Evolutionary conservation across 2,797 vertebrate genomes (phyloP), one percentile per base, ranked within the genome.

Genomic region (Eutrigla gurnardus): DNA sequence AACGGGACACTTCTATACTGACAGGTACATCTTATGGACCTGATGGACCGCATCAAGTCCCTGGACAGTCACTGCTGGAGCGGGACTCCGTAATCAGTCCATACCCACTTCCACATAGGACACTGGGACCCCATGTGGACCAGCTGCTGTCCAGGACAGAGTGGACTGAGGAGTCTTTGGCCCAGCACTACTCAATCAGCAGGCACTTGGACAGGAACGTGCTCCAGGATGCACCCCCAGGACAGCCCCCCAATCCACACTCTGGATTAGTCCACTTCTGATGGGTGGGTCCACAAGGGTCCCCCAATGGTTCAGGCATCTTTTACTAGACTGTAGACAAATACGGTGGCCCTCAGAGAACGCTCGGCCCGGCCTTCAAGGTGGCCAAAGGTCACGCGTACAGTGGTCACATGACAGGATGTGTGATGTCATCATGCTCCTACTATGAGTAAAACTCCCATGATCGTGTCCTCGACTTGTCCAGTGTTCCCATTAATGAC

Each of bases 261-360:
- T 33, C 82, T 4, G 85, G 87, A 81, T 75, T 85, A 0, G 70
- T 80, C 39, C 84, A 81, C 69, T 89, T 89, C 78, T 90, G 69
- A 88, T n/a, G 40, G 0, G 37, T 7, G 1, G 11, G 54, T 12
- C 32, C 15, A 17, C 18, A 3, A 4, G 0, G 15, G 8, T 0
- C 17, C 25, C 43, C 11, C 35, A 18, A 35, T 7, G 49, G 35
- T 7, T 25, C 25, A 25, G 25, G 2, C 25, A 25, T 25, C 25
- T 25, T 25, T 25, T 25, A 25, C 25, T 25, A 25, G 25, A 25
- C 25, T 25, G 25, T 25, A 25, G 25, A 25, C 25, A 25, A 25
- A 25, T 25, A 25, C 25, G 25, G 25, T 25, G 25, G 25, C 25
- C 25, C 2, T 25, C 25, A 25, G 25, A 25, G 25, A 25, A 25